Evolutionary conservation across 2,888 invertebrate genomes (phyloP).

Genomic region (Cylloceria caligata): DNA sequence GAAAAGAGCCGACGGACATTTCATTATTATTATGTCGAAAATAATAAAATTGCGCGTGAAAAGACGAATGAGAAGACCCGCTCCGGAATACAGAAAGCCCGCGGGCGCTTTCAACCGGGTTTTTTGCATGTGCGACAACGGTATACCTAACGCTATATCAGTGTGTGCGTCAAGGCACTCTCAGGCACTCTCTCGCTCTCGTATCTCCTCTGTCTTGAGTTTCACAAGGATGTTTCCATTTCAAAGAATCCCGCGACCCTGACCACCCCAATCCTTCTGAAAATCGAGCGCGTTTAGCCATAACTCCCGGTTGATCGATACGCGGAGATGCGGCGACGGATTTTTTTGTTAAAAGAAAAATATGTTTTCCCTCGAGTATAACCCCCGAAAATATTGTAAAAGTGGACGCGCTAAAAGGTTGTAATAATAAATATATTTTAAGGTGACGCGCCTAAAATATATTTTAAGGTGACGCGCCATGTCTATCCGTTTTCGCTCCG

Average conservation of each 20-base stretch:
- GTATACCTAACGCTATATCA: slow-evolving; percentile 1
- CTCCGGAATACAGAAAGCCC: slow-evolving; percentile 23
- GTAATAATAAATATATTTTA: neutral
- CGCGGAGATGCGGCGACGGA: slow-evolving; percentile 35
- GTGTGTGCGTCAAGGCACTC: neutral
- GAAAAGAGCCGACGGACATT: too few relatives aligned
- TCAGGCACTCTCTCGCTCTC: neutral
- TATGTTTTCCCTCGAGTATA: neutral
- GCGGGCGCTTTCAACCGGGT: neutral
- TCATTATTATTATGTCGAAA: neutral
- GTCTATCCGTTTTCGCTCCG: too few relatives aligned
- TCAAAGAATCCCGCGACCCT: slow-evolving; percentile 63
- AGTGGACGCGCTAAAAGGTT: neutral
- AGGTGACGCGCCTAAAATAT: neutral
- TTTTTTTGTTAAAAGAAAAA: neutral
- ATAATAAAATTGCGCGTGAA: slow-evolving; percentile 8
- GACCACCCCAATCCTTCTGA: slow-evolving; percentile 68
- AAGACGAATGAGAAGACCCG: slow-evolving; percentile 13
- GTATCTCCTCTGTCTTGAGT: neutral
- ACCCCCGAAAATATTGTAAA: neutral
- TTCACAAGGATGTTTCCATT: slow-evolving; percentile 16
- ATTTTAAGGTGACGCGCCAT: too few relatives aligned
- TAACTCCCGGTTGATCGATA: slow-evolving; percentile 69
- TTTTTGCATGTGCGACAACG: neutral
- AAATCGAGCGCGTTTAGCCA: slow-evolving; percentile 54